Evolutionary conservation across 2,797 vertebrate species (phyloP).

Genomic region (Spatula clypeata): DNA sequence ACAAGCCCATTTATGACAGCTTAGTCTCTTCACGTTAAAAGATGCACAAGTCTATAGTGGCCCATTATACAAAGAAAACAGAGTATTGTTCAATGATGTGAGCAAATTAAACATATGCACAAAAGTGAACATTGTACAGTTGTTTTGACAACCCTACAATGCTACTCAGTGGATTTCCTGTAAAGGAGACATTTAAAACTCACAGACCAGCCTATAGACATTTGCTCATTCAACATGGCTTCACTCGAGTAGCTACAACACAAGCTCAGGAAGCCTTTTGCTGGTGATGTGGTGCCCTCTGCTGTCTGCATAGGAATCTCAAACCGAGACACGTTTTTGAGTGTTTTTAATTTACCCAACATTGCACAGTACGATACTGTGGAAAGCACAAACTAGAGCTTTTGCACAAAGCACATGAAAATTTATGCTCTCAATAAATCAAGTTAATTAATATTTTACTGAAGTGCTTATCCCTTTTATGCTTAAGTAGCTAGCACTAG

Average conservation of each 20-base stretch:
- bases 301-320: neutral
- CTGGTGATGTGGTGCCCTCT: constrained; percentile 53
- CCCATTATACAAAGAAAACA: constrained; percentile 56
- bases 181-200: constrained; percentile 74
- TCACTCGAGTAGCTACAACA: neutral
- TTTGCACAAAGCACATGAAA: neutral
- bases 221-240: constrained; percentile 75
- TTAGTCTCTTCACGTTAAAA: constrained; percentile 43
- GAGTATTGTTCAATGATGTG: constrained; percentile 37
- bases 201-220: constrained; percentile 65
- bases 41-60: constrained; percentile 46
- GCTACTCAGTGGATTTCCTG: constrained; percentile 78
- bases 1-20: constrained; percentile 29
- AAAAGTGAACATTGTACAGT: constrained; percentile 71
- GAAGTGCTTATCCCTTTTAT: accelerated
- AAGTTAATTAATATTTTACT: accelerated
- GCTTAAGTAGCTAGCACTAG: accelerated
- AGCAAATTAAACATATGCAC: constrained; percentile 48
- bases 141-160: constrained; percentile 75
- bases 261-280: neutral
- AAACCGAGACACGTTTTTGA: neutral
- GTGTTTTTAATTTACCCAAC: neutral
- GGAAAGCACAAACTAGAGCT: neutral
- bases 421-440: accelerated
- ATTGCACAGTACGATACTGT: neutral